Base-by-base conservation (phyloP, 2,888 invertebrate species). In the Electrophaes corylata region DNA sequence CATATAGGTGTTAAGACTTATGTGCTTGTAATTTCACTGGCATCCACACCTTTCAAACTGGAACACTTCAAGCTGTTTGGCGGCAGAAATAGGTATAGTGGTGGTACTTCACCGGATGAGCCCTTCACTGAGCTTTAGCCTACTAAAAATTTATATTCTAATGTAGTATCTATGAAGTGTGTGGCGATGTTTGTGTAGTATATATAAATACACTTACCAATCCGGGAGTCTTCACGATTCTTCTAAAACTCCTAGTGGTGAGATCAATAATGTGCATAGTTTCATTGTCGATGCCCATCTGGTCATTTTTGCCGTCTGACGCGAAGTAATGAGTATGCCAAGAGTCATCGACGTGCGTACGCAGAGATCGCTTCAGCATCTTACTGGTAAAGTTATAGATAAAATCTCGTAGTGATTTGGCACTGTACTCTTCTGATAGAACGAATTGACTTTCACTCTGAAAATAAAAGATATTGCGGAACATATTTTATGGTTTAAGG, bases 391-490 rank as follows among this genome's bases (percentile, higher is more conserved):
- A 94, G 67, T 93, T 93, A 56, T 78, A 76, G 47, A 94, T 92
- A 69, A 94, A 94, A 49, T 92, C 86, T 57, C 92, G 74, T 2
- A 94, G 57, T 31, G 91, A 89, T 63, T 81, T 81, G 54, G 91
- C 91, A 56, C 86, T 92, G 66, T 93, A 86, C 6, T 90, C 84
- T 44, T 88, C 90, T 39, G 92, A 79, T 73, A 95, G 88, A 10
- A 95, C 83, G 73, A 94, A 95, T 77, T 95, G 95, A 71, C 85
- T 88, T 75, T 96, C 96, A 77, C 93, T 93, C 95, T 96, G 80
- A 37, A 84, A 80, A 58, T n/a, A n/a, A n/a, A n/a, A n/a, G n/a
- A n/a, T 20, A 20, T 20, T 20, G 3, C 3, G 20, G 3, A 20
- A 20, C 20, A 20, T 20, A 20, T 3, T 20, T 20, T 3, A 4